Conservation (phyloP, 2,888 invertebrate species). For the Heterodera filipjevi region DNA sequence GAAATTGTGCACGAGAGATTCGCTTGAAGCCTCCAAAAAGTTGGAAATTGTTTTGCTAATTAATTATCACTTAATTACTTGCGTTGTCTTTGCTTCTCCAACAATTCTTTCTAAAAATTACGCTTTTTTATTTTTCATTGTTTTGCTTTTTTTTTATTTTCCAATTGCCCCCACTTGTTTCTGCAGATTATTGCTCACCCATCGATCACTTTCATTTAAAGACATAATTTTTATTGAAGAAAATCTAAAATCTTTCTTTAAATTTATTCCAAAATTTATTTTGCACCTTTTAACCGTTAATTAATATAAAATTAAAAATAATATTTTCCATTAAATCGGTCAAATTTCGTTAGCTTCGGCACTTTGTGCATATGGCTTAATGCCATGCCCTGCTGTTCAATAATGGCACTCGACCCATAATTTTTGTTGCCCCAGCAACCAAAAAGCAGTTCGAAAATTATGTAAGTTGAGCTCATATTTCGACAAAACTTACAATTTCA, state of each 20-base stretch:
- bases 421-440: neutral
- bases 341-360: neutral
- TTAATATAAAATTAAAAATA: neutral
- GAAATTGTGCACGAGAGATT: slow-evolving; percentile 22
- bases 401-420: neutral
- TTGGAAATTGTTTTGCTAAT: neutral
- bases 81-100: slow-evolving; percentile 26
- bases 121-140: no score
- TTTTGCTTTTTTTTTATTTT: neutral
- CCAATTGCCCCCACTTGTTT: slow-evolving; percentile 41
- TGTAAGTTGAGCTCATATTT: no score
- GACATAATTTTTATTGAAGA: neutral
- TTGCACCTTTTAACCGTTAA: no score
- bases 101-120: slow-evolving; percentile 25
- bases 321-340: neutral
- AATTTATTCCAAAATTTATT: neutral
- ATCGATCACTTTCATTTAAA: slow-evolving; percentile 43
- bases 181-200: slow-evolving; percentile 53
- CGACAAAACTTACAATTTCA: no score
- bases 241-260: no score
- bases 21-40: slow-evolving; percentile 14
- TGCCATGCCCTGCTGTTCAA: neutral
- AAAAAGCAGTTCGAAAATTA: neutral
- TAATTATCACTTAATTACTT: neutral
- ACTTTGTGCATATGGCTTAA: neutral